Evolutionary conservation across 1,140 invertebrate genomes (phyloP).

Genomic region (Charaxes varanes): DNA sequence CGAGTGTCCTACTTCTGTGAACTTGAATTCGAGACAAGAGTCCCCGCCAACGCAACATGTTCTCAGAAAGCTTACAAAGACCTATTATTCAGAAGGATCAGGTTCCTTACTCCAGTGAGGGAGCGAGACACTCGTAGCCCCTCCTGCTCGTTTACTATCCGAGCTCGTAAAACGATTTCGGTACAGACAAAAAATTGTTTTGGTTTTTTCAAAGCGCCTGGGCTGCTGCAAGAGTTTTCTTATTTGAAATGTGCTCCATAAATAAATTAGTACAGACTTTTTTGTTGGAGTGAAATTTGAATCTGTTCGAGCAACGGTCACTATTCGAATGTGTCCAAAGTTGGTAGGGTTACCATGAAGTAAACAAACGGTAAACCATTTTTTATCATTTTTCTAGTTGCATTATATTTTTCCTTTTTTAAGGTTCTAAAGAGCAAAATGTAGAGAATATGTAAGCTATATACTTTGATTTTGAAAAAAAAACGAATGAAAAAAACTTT

Average conservation of each 20-base stretch:
- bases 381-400: neutral
- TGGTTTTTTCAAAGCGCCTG: constrained; percentile 53
- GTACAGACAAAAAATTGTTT: constrained; percentile 63
- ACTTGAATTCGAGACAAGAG: constrained; percentile 14
- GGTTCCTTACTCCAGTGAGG: constrained; percentile 15
- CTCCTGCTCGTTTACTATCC: constrained; percentile 56
- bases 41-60: constrained; percentile 35
- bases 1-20: constrained; percentile 18
- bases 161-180: constrained; percentile 64
- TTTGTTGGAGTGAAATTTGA: constrained; percentile 36
- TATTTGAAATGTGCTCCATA: constrained; percentile 54
- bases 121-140: constrained; percentile 10
- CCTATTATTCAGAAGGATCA: constrained; percentile 22
- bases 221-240: constrained; percentile 35
- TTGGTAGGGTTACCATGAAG: neutral
- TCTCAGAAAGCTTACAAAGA: constrained; percentile 38
- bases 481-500: too few species aligned
- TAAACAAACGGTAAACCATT: neutral
- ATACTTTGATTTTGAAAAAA: too few species aligned
- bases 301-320: constrained; percentile 45
- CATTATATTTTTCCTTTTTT: too few species aligned
- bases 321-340: neutral
- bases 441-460: too few species aligned
- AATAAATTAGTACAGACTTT: constrained; percentile 26
- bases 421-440: too few species aligned